phyloP scores from a whole-genome alignment of 2,888 invertebrate genomes.

The Agriopis marginaria region DNA sequence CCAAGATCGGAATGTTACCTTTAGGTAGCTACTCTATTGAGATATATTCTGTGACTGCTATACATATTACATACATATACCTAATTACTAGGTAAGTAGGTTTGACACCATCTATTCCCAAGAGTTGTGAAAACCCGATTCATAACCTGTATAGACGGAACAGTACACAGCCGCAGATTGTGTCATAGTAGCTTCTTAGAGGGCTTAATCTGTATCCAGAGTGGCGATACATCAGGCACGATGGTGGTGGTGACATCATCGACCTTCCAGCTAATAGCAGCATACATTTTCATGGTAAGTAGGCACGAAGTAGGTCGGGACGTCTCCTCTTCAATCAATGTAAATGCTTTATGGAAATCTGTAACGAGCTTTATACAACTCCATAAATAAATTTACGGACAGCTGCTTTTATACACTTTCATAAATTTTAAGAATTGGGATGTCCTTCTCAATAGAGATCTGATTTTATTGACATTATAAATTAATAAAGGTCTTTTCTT shows the following conservation, averaged over 20 bases:
- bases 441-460: constrained; percentile 46
- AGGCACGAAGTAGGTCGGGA: constrained; percentile 63
- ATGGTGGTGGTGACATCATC: constrained; percentile 80
- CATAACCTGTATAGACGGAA: not conserved
- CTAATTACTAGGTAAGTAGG: too few relatives aligned
- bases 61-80: too few relatives aligned
- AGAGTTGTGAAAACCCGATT: constrained; percentile 5
- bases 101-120: not conserved
- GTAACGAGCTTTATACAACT: constrained; percentile 38
- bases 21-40: too few relatives aligned
- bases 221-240: constrained; percentile 73
- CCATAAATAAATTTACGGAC: constrained; percentile 36
- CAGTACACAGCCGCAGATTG: constrained; percentile 10
- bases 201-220: constrained; percentile 67
- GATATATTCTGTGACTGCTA: too few relatives aligned
- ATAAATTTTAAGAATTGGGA: constrained; percentile 29
- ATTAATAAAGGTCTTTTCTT: constrained; percentile 27
- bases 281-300: constrained; percentile 70
- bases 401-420: constrained; percentile 19
- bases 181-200: constrained; percentile 5
- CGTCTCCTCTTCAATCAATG: constrained; percentile 67
- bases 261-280: constrained; percentile 77
- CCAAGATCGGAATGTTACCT: too few relatives aligned
- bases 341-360: constrained; percentile 66
- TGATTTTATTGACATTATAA: constrained; percentile 41